Evolutionary conservation across 2,888 invertebrate genomes (phyloP).

Genomic region (Sceliomorpha sp.): DNA sequence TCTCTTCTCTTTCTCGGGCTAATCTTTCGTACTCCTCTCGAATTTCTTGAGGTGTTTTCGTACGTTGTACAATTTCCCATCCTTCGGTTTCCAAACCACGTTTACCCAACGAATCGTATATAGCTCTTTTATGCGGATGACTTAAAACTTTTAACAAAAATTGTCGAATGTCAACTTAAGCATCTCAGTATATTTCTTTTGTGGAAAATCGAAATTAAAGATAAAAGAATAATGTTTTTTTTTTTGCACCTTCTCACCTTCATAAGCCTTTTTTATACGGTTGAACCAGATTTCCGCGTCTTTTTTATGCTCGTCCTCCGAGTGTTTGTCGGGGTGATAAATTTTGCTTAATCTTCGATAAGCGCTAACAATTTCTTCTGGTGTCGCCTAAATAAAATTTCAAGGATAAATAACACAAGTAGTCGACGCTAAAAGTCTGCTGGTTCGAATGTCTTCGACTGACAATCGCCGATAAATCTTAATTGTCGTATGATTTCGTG

Average conservation of each 20-base stretch:
- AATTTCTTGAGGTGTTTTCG: constrained; percentile 96
- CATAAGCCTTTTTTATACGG: constrained; percentile 95
- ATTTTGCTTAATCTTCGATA: constrained; percentile 94
- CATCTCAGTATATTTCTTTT: too few relatives aligned
- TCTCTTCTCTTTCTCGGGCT: constrained; percentile 91
- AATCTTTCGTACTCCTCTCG: constrained; percentile 96
- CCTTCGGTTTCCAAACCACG: constrained; percentile 96
- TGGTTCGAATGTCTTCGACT: too few relatives aligned
- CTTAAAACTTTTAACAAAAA: too few relatives aligned
- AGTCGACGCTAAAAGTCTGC: too few relatives aligned
- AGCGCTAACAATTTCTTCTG: constrained; percentile 95
- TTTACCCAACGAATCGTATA: constrained; percentile 91
- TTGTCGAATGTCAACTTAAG: too few relatives aligned
- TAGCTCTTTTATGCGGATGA: constrained; percentile 95
- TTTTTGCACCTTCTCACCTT: constrained; percentile 85
- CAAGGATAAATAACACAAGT: neutral
- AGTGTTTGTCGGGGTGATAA: constrained; percentile 98
- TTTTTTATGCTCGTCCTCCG: constrained; percentile 89
- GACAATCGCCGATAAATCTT: too few relatives aligned
- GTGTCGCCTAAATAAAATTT: constrained; percentile 86
- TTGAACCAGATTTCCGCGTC: constrained; percentile 96
- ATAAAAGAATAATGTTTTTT: constrained; percentile 8
- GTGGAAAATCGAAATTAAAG: constrained; percentile 72
- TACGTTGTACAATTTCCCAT: constrained; percentile 96
- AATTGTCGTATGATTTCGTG: neutral